Conservation (phyloP, 2,113 vertebrate genomes). For the Rynchops niger region DNA sequence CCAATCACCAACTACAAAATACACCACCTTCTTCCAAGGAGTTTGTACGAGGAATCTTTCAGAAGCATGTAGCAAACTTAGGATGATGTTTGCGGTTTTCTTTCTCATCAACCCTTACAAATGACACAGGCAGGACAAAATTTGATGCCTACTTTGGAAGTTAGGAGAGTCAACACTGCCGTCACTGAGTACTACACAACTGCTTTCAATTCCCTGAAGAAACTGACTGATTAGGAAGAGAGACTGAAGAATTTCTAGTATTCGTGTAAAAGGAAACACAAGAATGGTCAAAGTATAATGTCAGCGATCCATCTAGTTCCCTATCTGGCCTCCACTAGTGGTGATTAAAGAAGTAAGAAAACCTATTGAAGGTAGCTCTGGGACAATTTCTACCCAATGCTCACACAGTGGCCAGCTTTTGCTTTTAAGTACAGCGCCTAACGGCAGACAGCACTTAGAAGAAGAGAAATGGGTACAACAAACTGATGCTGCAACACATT, state of each 20-base stretch:
- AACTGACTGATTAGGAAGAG: background rate
- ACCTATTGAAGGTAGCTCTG: background rate
- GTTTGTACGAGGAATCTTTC: background rate
- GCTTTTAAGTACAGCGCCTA: background rate
- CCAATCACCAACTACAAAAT: background rate
- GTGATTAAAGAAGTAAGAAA: background rate
- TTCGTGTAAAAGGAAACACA: background rate
- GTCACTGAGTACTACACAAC: background rate
- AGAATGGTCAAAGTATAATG: background rate
- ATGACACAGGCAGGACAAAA: background rate
- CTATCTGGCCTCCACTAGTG: background rate
- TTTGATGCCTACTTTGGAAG: background rate
- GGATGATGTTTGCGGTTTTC: rapidly evolving
- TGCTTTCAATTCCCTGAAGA: conserved; percentile 24
- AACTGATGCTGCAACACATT: background rate
- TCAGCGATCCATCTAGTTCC: background rate
- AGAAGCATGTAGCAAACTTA: background rate
- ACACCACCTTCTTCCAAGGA: background rate
- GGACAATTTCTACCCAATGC: background rate
- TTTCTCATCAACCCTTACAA: background rate
- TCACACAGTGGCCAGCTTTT: background rate
- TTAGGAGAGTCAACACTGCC: background rate
- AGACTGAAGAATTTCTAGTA: conserved; percentile 14
- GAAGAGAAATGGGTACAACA: background rate
- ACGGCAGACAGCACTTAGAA: background rate